Base-by-base conservation (phyloP, 2,113 vertebrate genomes). In the Pterocles burchelli region DNA sequence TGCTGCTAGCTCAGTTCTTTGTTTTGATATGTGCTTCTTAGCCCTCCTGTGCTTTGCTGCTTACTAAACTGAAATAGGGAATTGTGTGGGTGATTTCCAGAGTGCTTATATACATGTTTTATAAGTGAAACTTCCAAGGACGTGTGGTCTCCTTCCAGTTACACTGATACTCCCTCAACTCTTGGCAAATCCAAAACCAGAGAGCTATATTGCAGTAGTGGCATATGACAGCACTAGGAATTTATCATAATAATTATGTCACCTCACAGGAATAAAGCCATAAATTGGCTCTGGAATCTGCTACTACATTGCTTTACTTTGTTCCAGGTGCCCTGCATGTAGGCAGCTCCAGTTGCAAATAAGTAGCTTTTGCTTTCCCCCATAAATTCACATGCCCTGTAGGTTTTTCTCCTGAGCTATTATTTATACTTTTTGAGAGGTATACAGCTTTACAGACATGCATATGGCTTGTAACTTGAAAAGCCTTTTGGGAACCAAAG, bases 401-500 rank as follows among this genome's bases (percentile, higher is more conserved):
- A 45, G 49, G 18, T 31, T 89, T 92, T 86, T 14, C 31, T 31
- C 31, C 31, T 72, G 52, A 15, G 19, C 45, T 89, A 25, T 93
- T 85, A 78, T 70, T 86, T 67, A 67, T 11, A 38, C 10, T 38
- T 71, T 92, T 58, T 46, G 28, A 86, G 51, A 74, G 46, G 48
- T 38, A 17, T n/a, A 24, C 48, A 63, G 51, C 46, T 92, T 90
- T 78, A 49, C 34, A 89, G 70, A 46, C 21, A 16, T 72, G 82
- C 29, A 58, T 86, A 79, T 79, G 66, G 65, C 72, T 91, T 28
- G 48, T 81, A 82, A 70, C 36, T 73, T 84, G 29, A 85, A 91
- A 62, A 90, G 34, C 62, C 93, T 91, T 92, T 62, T 75, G 96
- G 96, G 96, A 96, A 24, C 18, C 24, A 36, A 77, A 78, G 72